phyloP scores from a whole-genome alignment of 2,888 invertebrate species.

The Catocala fraxini region DNA sequence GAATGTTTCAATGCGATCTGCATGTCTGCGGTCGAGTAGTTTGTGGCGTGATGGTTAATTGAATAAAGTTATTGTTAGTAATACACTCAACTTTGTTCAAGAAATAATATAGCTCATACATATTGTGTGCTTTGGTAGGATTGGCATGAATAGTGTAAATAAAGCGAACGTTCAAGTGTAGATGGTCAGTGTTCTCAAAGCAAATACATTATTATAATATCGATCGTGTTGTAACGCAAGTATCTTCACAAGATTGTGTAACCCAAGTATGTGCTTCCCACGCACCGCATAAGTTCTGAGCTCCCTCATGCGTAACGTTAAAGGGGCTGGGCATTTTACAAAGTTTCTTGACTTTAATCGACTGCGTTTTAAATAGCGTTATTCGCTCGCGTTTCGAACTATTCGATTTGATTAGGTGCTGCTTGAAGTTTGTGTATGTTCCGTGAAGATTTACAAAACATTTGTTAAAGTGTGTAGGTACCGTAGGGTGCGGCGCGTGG shows the following conservation, averaged over 20 bases:
- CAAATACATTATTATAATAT: constrained; percentile 49
- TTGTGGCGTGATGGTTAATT: constrained; percentile 57
- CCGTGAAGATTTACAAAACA: constrained; percentile 44
- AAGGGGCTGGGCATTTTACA: constrained; percentile 82
- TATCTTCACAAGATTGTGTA: constrained; percentile 82
- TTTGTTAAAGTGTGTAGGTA: constrained; percentile 30
- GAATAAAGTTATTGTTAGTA: constrained; percentile 44
- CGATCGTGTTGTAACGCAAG: constrained; percentile 66
- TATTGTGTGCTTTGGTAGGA: background rate
- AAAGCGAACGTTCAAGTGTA: constrained; percentile 9
- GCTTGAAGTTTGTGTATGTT: constrained; percentile 15
- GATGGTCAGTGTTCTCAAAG: constrained; percentile 19
- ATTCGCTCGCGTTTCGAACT: constrained; percentile 45
- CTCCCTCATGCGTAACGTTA: constrained; percentile 79
- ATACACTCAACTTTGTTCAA: constrained; percentile 21
- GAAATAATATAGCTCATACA: constrained; percentile 16
- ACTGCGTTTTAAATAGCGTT: constrained; percentile 67
- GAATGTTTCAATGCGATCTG: constrained; percentile 59
- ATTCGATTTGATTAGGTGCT: constrained; percentile 33
- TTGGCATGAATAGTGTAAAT: constrained; percentile 6
- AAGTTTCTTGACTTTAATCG: constrained; percentile 72
- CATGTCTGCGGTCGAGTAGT: constrained; percentile 55
- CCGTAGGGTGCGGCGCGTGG: constrained; percentile 67
- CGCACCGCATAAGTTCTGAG: constrained; percentile 73
- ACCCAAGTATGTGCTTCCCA: constrained; percentile 85